Evolutionary conservation across 2,888 invertebrate genomes (phyloP).

Genomic region (Ceramica pisi): DNA sequence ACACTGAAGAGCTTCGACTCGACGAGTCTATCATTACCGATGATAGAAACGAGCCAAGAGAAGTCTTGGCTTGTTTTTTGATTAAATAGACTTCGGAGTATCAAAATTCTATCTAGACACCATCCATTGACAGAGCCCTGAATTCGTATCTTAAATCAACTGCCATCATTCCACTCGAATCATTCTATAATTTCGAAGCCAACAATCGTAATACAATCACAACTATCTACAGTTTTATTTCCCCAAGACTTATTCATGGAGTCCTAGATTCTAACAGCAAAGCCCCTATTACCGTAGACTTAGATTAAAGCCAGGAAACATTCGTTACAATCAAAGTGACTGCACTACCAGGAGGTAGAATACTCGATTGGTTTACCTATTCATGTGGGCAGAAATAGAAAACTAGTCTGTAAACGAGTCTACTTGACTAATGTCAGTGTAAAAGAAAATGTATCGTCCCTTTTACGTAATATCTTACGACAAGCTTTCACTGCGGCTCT

Average conservation of each 20-base stretch:
- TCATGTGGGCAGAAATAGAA: constrained; percentile 40
- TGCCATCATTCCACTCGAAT: too few species aligned
- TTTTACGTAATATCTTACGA: not conserved
- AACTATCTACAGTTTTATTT: not conserved
- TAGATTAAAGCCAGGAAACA: constrained; percentile 49
- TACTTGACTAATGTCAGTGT: not conserved
- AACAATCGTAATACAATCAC: not conserved
- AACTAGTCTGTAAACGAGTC: constrained; percentile 43
- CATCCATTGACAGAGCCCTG: too few species aligned
- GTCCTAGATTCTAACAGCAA: constrained; percentile 15
- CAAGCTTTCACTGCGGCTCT: too few species aligned
- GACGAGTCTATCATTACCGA: too few species aligned
- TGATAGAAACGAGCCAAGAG: too few species aligned
- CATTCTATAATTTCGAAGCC: not conserved
- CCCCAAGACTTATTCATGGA: constrained; percentile 8
- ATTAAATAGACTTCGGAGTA: too few species aligned
- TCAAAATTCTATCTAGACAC: too few species aligned
- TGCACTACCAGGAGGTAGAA: constrained; percentile 25
- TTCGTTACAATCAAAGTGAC: constrained; percentile 43
- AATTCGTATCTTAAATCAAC: too few species aligned
- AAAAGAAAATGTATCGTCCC: constrained; percentile 12
- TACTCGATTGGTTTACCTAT: constrained; percentile 19
- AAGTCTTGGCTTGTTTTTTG: too few species aligned
- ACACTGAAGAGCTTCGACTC: too few species aligned
- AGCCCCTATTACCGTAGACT: constrained; percentile 18